phyloP scores from a whole-genome alignment of 2,113 vertebrate genomes.

The Eublepharis macularius region DNA sequence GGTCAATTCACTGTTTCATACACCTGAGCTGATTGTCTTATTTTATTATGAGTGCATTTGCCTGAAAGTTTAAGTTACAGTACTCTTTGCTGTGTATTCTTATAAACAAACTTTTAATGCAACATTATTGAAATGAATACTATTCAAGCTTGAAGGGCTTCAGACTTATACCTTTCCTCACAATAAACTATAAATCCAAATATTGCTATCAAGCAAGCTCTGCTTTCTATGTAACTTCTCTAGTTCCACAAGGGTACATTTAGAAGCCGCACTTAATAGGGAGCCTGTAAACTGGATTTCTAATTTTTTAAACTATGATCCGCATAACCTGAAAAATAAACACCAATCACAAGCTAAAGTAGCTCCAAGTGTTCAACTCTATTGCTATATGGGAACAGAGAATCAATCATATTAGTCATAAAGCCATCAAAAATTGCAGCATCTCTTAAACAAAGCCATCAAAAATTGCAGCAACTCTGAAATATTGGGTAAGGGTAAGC shows the following conservation, averaged over 20 bases:
- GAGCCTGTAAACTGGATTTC: not conserved
- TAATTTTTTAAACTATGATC: not conserved
- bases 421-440: not conserved
- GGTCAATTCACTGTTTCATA: constrained; percentile 45
- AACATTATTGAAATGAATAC: constrained; percentile 35
- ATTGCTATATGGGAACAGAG: not conserved
- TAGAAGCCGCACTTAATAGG: not conserved
- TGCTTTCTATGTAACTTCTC: not conserved
- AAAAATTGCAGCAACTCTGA: not conserved
- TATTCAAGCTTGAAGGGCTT: constrained; percentile 35
- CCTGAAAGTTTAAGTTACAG: constrained; percentile 52
- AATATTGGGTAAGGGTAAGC: not conserved
- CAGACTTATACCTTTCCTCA: constrained; percentile 7
- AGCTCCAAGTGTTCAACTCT: constrained; percentile 6
- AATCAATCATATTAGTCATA: not conserved
- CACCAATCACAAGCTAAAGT: not conserved
- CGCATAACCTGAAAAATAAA: constrained; percentile 26
- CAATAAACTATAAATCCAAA: constrained; percentile 22
- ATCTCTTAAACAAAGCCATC: not conserved
- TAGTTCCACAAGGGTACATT: not conserved
- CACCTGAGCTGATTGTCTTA: constrained; percentile 70
- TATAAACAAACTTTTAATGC: constrained; percentile 42
- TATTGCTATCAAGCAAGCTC: not conserved
- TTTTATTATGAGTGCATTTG: constrained; percentile 52
- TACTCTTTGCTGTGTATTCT: constrained; percentile 42